Evolutionary conservation across 2,113 vertebrate genomes (phyloP), one percentile per base, ranked within the genome.

Genomic region (Brachyhypopomus occidentalis): DNA sequence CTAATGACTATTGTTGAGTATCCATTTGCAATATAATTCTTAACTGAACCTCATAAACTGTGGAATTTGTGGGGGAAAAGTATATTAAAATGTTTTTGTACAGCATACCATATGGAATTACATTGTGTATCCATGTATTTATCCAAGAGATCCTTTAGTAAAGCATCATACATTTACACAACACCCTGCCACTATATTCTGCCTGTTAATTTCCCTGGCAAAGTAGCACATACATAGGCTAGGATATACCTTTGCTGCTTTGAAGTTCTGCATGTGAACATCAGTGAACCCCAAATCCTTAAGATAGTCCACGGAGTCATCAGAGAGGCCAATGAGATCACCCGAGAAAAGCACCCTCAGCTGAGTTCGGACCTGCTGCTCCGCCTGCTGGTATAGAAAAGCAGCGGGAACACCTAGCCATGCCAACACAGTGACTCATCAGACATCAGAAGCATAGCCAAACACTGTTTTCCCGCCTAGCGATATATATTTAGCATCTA

Each of bases 401-500:
- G 91, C 92, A 20, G 92, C 88, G 0, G 93, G 91, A 66, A 94
- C 85, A n/a, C 90, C 92, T 94, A 56, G 6, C 62, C 12, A 77
- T 9, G 14, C 36, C 52, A 52, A 27, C 69, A 16, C 72, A 59
- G 22, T 27, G 8, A 17, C 27, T 17, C 36, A 74, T 25, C 23
- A 17, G 23, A 38, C 14, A 72, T 19, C 36, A 52, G 55, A 72
- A 59, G 16, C 19, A 78, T 17, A 45, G 22, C 45, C 30, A 16
- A 60, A 41, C 17, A 70, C 11, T 22, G 16, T 52, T 55, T 19
- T 9, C 60, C 7, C n/a, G 1, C 60, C 7, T 20, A 22, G 20
- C 7, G 16, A 58, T 17, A 27, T 69, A 17, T 69, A 20, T 20
- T n/a, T 38, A 9, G 30, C 3, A 36, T 34, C 64, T 36, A 4